Evolutionary conservation across 1,140 invertebrate genomes (phyloP), one percentile per base, ranked within the genome.

Genomic region (Bombus difficillimus): DNA sequence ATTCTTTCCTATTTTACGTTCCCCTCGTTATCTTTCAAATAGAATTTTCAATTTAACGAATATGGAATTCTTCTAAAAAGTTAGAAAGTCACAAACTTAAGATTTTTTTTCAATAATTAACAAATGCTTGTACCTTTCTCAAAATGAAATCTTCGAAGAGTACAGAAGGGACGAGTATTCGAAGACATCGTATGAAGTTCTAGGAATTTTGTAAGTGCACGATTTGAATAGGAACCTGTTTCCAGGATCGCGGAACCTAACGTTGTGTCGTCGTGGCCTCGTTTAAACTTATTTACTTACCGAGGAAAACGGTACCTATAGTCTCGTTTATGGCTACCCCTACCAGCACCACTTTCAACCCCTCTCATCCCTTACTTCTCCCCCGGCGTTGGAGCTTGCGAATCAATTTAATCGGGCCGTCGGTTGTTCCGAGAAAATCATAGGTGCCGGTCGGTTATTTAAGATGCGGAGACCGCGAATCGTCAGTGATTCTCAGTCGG

Each of bases 361-460:
- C 66, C 57, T 28, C 39, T 47, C 78, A 10, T 22, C 72, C 68
- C 41, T 34, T n/a, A 74, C 59, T 0, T 34, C 68, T 77, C 57
- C 85, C 62, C 73, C 82, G 41, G 59, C 75, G 71, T 85, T 85
- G 81, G 86, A 91, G 85, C 86, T 91, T 84, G 92, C 91, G 92
- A 94, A 93, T 94, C 93, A 94, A 94, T 94, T 94, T 94, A 94
- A 94, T 94, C 93, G 90, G 86, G 82, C 88, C 90, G 80, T 86
- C 88, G 91, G 90, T 92, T 86, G 90, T 93, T 94, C 93, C 85
- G 85, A 94, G 93, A 94, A 94, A 94, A 94, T 94, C 91, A 94
- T 93, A 93, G 93, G 92, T 93, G 90, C 90, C 86, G 92, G 89
- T 78, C 89, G 90, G 89, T 93, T 93, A 93, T 93, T 93, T 93